phyloP scores from a whole-genome alignment of 2,888 invertebrate genomes.

The Ochropleura plecta region DNA sequence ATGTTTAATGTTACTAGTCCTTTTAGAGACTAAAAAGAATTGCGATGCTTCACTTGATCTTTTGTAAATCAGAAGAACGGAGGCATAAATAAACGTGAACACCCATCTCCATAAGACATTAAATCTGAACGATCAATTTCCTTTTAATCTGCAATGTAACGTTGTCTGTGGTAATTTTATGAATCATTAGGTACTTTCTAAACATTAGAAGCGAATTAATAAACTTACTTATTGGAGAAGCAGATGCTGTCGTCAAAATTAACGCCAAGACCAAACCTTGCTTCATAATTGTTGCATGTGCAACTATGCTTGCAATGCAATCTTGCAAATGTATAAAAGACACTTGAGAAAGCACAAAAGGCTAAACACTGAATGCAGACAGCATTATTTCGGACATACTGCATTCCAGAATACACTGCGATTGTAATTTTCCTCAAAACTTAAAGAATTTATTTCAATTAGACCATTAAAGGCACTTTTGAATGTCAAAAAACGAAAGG shows the following conservation, averaged over 20 bases:
- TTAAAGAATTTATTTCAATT: no score
- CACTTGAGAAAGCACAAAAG: background rate
- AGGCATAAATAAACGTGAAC: background rate
- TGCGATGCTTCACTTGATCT: background rate
- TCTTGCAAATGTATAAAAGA: background rate
- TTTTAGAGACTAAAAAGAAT: background rate
- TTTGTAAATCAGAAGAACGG: background rate
- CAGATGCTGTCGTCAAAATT: background rate
- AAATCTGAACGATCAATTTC: background rate
- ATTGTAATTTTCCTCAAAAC: background rate
- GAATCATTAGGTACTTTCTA: conserved; percentile 1
- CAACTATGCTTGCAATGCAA: background rate
- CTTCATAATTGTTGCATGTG: background rate
- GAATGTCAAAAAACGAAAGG: no score
- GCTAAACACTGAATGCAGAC: background rate
- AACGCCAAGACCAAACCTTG: background rate
- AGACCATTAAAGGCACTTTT: no score
- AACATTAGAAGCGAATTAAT: conserved; percentile 1
- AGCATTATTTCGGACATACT: background rate
- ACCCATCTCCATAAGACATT: background rate
- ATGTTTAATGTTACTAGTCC: conserved; percentile 2
- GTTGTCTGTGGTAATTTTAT: background rate
- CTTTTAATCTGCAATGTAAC: background rate
- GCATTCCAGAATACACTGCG: background rate
- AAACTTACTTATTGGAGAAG: background rate